Conservation (phyloP, 1,140 invertebrate species). For the Popillia japonica region DNA sequence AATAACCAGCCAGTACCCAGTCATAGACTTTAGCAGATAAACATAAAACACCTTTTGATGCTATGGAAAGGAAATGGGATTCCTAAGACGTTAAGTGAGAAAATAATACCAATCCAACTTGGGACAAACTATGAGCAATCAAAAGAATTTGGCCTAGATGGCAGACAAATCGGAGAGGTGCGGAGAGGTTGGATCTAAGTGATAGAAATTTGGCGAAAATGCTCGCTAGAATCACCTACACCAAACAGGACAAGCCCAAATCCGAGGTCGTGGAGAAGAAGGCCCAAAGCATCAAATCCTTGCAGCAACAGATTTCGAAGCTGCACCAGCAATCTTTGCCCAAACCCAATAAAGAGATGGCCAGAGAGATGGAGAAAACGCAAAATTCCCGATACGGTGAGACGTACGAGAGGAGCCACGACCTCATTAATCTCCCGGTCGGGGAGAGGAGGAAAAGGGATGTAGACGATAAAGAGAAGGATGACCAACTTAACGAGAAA, state of each 20-base stretch:
- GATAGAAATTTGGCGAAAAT: slow-evolving; percentile 48
- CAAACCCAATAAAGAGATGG: slow-evolving; percentile 48
- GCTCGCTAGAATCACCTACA: slow-evolving; percentile 52
- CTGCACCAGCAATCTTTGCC: slow-evolving; percentile 53
- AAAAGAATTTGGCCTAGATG: too few relatives aligned
- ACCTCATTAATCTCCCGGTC: not conserved
- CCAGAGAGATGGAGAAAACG: not conserved
- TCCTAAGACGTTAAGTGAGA: too few relatives aligned
- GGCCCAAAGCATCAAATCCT: slow-evolving; percentile 38
- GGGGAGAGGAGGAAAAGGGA: not conserved
- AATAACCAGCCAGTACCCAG: too few relatives aligned
- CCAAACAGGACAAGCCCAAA: slow-evolving; percentile 36
- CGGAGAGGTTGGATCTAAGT: slow-evolving; percentile 45
- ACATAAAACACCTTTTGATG: too few relatives aligned
- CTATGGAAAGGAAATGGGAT: too few relatives aligned
- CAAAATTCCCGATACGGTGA: not conserved
- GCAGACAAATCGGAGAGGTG: too few relatives aligned
- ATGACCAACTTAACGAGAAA: not conserved
- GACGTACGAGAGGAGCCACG: not conserved
- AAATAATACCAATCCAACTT: too few relatives aligned
- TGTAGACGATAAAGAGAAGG: not conserved
- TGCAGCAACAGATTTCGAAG: slow-evolving; percentile 55
- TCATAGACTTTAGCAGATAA: too few relatives aligned
- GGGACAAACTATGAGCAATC: too few relatives aligned
- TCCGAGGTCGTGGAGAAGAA: slow-evolving; percentile 41